Conservation (phyloP, 2,797 vertebrate species). For the Tadarida brasiliensis region DNA sequence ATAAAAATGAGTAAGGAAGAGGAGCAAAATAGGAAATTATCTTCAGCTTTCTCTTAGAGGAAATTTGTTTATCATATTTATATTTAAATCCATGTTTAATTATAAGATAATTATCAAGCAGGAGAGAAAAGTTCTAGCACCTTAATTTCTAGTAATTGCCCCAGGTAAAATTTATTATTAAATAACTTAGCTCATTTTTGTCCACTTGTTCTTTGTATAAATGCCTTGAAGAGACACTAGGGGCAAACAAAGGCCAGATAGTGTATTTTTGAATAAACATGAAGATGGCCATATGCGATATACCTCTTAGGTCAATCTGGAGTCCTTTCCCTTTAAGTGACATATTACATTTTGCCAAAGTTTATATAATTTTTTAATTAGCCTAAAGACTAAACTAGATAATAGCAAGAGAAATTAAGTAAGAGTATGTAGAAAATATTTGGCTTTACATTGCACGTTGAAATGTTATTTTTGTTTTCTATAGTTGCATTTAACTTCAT, state of each 20-base stretch:
- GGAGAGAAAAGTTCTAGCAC: neutral
- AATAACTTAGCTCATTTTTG: neutral
- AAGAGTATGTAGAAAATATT: slow-evolving; percentile 17
- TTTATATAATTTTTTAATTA: neutral
- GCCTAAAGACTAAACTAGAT: neutral
- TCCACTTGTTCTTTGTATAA: neutral
- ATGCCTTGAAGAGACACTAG: neutral
- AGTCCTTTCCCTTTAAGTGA: slow-evolving; percentile 27
- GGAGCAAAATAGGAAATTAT: slow-evolving; percentile 47
- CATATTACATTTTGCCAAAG: slow-evolving; percentile 15
- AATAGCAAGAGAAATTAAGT: neutral
- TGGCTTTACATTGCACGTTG: neutral
- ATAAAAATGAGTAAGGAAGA: slow-evolving; percentile 60
- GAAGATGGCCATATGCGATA: neutral
- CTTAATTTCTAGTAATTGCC: neutral
- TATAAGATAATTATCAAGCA: slow-evolving; percentile 36
- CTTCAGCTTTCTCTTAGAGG: neutral
- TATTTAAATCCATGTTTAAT: slow-evolving; percentile 41
- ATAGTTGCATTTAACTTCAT: neutral
- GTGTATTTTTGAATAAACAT: neutral
- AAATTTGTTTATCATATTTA: neutral
- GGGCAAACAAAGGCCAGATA: neutral
- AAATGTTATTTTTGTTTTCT: slow-evolving; percentile 35
- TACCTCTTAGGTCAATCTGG: neutral
- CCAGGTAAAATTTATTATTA: slow-evolving; percentile 13